Evolutionary conservation across 2,797 vertebrate species (phyloP).

Genomic region (Leptatherina wallacei): DNA sequence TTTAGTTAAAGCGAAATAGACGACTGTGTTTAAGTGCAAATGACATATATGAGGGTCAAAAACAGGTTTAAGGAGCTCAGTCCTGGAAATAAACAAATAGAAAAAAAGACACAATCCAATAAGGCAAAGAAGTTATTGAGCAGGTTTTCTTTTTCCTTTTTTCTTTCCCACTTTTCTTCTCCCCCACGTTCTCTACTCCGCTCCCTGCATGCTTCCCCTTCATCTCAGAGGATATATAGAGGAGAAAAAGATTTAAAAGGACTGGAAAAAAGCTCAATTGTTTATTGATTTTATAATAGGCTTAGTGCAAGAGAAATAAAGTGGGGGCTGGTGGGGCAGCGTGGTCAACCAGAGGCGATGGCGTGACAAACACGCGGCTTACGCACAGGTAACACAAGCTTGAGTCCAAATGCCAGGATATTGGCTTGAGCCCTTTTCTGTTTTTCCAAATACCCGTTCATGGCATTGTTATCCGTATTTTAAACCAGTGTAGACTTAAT

Average conservation of each 20-base stretch:
- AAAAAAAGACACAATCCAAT: constrained; percentile 26
- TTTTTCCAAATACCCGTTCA: constrained; percentile 50
- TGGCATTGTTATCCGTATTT: constrained; percentile 74
- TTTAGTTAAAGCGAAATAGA: constrained; percentile 11
- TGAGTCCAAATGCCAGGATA: constrained; percentile 74
- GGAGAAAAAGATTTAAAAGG: constrained; percentile 86
- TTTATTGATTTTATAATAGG: constrained; percentile 92
- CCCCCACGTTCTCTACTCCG: constrained; percentile 22
- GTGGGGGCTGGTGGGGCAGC: constrained; percentile 72
- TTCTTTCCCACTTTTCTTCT: constrained; percentile 14
- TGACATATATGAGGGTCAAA: constrained; percentile 37
- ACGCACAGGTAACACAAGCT: constrained; percentile 77
- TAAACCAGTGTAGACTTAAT: constrained; percentile 78
- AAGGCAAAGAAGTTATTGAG: constrained; percentile 53
- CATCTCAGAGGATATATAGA: constrained; percentile 83
- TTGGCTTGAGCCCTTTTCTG: constrained; percentile 66
- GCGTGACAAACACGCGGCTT: constrained; percentile 82
- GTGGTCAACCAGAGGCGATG: constrained; percentile 77
- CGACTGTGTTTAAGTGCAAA: constrained; percentile 35
- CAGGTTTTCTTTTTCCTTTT: constrained; percentile 30
- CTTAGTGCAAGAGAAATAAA: constrained; percentile 87
- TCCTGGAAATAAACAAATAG: constrained; percentile 7
- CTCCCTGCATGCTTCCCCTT: constrained; percentile 71
- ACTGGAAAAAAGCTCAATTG: constrained; percentile 85
- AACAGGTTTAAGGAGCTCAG: constrained; percentile 39